Evolutionary conservation across 1,140 invertebrate species (phyloP).

Genomic region (Drosophila kepulauana): DNA sequence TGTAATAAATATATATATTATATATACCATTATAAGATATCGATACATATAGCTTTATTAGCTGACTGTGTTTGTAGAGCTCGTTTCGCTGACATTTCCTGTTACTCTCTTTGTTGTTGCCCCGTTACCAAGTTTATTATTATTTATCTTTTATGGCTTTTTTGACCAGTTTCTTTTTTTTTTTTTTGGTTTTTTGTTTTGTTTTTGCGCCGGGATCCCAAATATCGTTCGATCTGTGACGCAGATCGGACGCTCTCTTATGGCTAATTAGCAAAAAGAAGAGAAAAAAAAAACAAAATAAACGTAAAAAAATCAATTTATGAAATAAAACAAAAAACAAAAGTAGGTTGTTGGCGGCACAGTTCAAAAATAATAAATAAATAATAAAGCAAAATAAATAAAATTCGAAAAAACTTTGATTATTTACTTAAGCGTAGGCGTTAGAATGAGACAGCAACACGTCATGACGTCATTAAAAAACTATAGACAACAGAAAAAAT

Average conservation of each 20-base stretch:
- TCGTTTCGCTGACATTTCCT: conserved; percentile 45
- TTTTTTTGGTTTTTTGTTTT: background rate
- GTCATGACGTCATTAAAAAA: conserved; percentile 16
- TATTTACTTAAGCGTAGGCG: conserved; percentile 7
- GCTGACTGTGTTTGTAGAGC: conserved; percentile 8
- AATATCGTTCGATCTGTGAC: conserved; percentile 26
- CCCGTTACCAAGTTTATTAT: conserved; percentile 32
- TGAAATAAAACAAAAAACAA: conserved; percentile 22
- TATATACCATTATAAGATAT: background rate
- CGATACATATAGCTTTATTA: conserved; percentile 11
- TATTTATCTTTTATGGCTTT: conserved; percentile 34
- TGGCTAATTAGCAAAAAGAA: conserved; percentile 34
- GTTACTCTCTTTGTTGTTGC: conserved; percentile 19
- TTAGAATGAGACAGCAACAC: background rate
- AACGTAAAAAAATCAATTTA: conserved; percentile 16
- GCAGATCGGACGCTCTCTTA: conserved; percentile 22
- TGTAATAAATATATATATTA: conserved; percentile 19
- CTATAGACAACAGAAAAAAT: background rate
- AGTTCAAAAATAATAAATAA: conserved; percentile 32
- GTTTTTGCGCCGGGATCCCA: background rate
- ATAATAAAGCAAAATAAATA: conserved; percentile 7
- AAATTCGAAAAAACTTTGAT: conserved; percentile 7
- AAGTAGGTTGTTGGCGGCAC: conserved; percentile 34
- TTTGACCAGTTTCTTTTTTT: conserved; percentile 40
- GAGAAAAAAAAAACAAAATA: conserved; percentile 4